phyloP scores from a whole-genome alignment of 64 coral and sea anemone species.

The Trachythela sp. region DNA sequence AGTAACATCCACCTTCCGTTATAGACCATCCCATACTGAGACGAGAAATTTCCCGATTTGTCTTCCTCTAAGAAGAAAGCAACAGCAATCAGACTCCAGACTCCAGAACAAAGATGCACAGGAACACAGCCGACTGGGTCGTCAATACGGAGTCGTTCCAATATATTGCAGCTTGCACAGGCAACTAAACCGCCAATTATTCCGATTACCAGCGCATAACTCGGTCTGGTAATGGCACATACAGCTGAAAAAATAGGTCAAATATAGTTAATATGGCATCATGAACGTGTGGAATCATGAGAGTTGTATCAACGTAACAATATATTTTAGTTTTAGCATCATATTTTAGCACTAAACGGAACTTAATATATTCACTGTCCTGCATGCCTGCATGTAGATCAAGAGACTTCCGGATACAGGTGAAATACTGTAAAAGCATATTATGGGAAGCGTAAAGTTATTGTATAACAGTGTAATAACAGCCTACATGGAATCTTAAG shows the following conservation, averaged over 20 bases:
- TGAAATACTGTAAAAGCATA: too few species aligned
- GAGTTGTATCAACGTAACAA: too few species aligned
- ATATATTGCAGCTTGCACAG: conserved; percentile 51
- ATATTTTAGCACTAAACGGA: too few species aligned
- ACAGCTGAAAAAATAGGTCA: conserved; percentile 55
- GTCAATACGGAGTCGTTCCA: conserved; percentile 62
- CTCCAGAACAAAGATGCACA: conserved; percentile 45
- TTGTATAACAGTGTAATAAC: too few species aligned
- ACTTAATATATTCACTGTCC: too few species aligned
- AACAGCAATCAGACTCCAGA: conserved; percentile 75
- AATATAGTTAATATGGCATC: too few species aligned
- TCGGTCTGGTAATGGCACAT: conserved; percentile 69
- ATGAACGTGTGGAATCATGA: too few species aligned
- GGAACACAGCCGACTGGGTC: conserved; percentile 86
- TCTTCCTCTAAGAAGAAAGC: conserved; percentile 81
- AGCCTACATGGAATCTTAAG: too few species aligned
- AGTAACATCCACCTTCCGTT: background rate
- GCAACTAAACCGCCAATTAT: conserved; percentile 59
- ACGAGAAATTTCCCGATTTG: conserved; percentile 36
- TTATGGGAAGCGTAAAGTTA: too few species aligned
- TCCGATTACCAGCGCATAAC: conserved; percentile 73
- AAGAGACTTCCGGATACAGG: too few species aligned
- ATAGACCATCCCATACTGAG: background rate
- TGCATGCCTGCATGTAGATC: too few species aligned
- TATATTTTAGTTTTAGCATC: too few species aligned